A percentile compares a stretch with the other conserved stretches of the same genome.
Evolutionary conservation across 53 echinoderm and acorn worm genomes (phyloP).

Genomic region (Holothuria scabra): DNA sequence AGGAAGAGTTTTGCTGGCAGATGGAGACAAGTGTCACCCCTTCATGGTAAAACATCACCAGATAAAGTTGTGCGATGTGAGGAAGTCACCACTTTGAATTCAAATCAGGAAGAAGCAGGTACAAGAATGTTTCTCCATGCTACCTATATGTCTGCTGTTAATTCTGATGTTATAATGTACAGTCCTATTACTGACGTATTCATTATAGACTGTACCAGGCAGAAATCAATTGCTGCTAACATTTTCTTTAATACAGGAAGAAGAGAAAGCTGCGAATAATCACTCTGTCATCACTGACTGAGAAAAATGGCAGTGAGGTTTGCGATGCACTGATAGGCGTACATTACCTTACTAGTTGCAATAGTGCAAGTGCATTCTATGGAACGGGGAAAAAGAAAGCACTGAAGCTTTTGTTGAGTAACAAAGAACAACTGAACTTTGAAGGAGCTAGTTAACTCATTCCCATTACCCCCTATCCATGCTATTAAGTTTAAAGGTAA

Average conservation of each 20-base stretch:
- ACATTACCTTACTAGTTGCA: neutral
- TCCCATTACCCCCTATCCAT: too few relatives aligned
- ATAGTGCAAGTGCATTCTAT: neutral
- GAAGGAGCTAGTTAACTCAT: too few relatives aligned
- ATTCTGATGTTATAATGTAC: slow-evolving; percentile 11
- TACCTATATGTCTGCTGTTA: neutral
- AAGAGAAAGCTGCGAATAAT: slow-evolving; percentile 8
- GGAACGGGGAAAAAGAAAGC: slow-evolving; percentile 13
- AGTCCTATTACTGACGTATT: slow-evolving; percentile 15
- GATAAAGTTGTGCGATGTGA: slow-evolving; percentile 8
- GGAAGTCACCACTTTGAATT: slow-evolving; percentile 1
- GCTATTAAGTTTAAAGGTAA: too few relatives aligned
- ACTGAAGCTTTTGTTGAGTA: slow-evolving; percentile 14
- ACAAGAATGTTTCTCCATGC: slow-evolving; percentile 22
- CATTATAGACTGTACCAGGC: neutral
- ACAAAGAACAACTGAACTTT: neutral
- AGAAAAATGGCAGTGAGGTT: neutral
- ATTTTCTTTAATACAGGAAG: slow-evolving; percentile 17
- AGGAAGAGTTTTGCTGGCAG: neutral
- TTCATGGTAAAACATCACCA: slow-evolving; percentile 7
- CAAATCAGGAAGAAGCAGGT: slow-evolving; percentile 7
- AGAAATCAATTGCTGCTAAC: neutral
- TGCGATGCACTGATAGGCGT: slow-evolving; percentile 10
- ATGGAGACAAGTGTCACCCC: neutral
- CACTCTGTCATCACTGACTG: neutral